These are phyloP conservation scores for Rhinoderma darwinii DNA, from an alignment of 2,113 vertebrate genomes.

Conservation along the genomic window DNA sequence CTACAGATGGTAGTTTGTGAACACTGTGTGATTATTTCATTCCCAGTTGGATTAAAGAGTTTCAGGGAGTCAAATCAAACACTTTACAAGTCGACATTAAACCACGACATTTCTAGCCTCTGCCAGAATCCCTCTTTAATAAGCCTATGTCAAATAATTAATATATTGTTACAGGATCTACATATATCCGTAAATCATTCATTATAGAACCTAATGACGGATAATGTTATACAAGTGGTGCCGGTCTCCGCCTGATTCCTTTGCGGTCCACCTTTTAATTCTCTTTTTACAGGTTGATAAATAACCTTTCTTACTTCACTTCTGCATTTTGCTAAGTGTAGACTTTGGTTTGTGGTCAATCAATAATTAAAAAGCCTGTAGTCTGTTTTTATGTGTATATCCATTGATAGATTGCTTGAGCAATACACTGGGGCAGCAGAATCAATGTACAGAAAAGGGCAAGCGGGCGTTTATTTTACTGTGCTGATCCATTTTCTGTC, in stretches of 20 bases:
- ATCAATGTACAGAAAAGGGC: conserved; percentile 54
- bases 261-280: neutral
- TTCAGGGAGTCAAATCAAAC: conserved; percentile 41
- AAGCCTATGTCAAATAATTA: conserved; percentile 14
- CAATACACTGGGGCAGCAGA: conserved; percentile 35
- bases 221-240: neutral
- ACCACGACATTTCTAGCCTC: neutral
- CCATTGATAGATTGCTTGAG: conserved; percentile 40
- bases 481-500: conserved; percentile 29
- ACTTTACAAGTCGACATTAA: conserved; percentile 45
- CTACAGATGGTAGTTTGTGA: conserved; percentile 17
- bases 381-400: conserved; percentile 50
- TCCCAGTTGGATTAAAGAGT: conserved; percentile 21
- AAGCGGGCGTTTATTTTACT: conserved; percentile 43
- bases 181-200: conserved; percentile 8
- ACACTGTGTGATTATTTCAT: conserved; percentile 50
- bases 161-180: neutral
- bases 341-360: conserved; percentile 41
- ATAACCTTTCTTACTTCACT: conserved; percentile 17
- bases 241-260: neutral
- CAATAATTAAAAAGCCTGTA: conserved; percentile 43
- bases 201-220: conserved; percentile 5
- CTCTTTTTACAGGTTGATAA: conserved; percentile 19
- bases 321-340: conserved; percentile 22
- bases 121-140: conserved; percentile 1